Evolutionary conservation across 2,888 invertebrate species (phyloP), one percentile per base, ranked within the genome.

Genomic region (Drosophila paramelanica): DNA sequence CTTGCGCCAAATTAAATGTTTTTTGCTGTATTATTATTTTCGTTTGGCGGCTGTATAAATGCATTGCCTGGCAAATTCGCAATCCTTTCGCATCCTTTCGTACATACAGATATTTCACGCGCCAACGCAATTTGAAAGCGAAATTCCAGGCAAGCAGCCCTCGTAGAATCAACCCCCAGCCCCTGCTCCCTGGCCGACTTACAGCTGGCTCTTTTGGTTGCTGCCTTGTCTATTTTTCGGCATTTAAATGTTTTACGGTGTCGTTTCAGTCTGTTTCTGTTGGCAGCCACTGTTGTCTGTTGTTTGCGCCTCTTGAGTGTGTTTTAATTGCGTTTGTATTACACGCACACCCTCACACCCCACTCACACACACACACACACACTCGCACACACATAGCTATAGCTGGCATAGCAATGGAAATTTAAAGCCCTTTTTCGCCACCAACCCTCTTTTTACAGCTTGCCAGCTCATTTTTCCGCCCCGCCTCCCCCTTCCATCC

Each of bases 271-370:
- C 58, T 58, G 53, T 46, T 57, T 46, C 60, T 46, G 60, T 49
- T 60, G 49, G 62, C 62, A 62, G 62, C 49, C 62, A 52, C 60
- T 76, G 70, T 73, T 82, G 79, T 87, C 88, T 81, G 86, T 81
- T 88, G 85, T 80, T 85, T 82, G 73, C 77, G 79, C 80, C 82
- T 85, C 77, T 78, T 81, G 81, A 86, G 89, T 82, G 86, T 81
- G 88, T 87, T 87, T 87, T 87, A 87, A 87, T 87, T 87, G 86
- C 86, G 86, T 87, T 87, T 87, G 86, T 84, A 89, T 87, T 87
- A 89, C 84, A 83, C 82, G 73, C 78, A 68, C 67, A 84, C 74
- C 57, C 73, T 53, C 66, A 45, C 59, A 45, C 56, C 27, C 17
- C 60, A 59, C 65, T 41, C 69, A 20, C 46, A 57, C 27, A 25